phyloP scores from a whole-genome alignment of 2,888 invertebrate genomes.

The Prionchulus punctatus region DNA sequence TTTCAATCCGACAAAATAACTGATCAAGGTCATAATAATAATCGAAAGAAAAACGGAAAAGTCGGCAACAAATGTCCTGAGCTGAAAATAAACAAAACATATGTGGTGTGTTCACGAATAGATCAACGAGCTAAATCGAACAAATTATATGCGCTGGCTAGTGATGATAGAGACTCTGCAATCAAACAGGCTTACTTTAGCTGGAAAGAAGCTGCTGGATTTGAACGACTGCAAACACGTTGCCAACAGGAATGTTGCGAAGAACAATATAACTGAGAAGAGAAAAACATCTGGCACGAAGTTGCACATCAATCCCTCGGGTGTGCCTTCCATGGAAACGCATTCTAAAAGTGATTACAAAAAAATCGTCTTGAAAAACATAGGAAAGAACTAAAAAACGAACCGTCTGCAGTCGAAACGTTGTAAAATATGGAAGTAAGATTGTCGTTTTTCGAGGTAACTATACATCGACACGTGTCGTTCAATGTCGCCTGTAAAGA shows the following conservation, averaged over 20 bases:
- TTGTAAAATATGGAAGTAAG: background rate
- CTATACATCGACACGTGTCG: background rate
- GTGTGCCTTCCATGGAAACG: constrained; percentile 15
- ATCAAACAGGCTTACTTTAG: constrained; percentile 19
- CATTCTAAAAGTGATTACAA: constrained; percentile 14
- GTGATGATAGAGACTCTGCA: background rate
- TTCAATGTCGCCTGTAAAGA: background rate
- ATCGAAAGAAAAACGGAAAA: constrained; percentile 42
- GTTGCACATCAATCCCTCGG: constrained; percentile 17
- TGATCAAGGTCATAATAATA: constrained; percentile 34
- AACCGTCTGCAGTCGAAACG: no score
- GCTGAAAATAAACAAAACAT: constrained; percentile 13
- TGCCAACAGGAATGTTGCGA: constrained; percentile 33
- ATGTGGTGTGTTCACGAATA: no score
- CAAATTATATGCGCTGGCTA: background rate
- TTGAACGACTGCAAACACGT: constrained; percentile 27
- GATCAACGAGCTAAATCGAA: background rate
- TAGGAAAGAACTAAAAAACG: background rate
- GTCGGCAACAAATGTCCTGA: constrained; percentile 38
- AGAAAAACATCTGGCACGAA: constrained; percentile 32
- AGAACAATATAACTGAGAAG: constrained; percentile 32
- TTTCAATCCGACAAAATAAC: constrained; percentile 29
- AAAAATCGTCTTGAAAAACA: background rate
- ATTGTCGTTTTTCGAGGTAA: background rate
- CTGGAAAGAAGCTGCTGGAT: constrained; percentile 27